Percentiles rank a stretch among this genome's conserved stretches.
Evolutionary conservation across 2,797 vertebrate species (phyloP).

Genomic region (Apodemus agrarius): DNA sequence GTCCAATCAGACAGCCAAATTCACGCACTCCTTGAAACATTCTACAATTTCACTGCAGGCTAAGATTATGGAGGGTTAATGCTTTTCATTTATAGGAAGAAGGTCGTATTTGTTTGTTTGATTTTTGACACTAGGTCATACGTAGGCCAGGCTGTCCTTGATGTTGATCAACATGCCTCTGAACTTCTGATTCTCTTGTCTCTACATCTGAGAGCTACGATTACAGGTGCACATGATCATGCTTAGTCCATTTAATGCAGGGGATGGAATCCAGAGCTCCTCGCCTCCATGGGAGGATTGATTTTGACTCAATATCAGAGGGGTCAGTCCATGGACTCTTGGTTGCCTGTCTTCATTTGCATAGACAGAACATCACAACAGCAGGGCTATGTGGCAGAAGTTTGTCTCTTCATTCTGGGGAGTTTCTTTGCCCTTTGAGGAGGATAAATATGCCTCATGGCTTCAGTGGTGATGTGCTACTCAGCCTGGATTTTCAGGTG

Average conservation of each 20-base stretch:
- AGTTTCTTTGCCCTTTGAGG: background rate
- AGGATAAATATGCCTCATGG: background rate
- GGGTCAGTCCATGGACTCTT: background rate
- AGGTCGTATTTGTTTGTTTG: background rate
- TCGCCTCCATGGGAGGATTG: background rate
- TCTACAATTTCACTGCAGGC: background rate
- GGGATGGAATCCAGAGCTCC: background rate
- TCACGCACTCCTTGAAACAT: no score
- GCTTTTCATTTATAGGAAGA: background rate
- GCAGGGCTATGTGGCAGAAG: no score
- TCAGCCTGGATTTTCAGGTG: background rate
- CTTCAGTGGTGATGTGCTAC: background rate
- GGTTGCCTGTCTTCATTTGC: background rate
- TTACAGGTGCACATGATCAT: background rate
- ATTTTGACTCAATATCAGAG: background rate
- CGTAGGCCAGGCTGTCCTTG: background rate
- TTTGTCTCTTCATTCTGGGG: background rate
- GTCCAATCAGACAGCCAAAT: background rate
- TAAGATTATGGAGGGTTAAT: background rate
- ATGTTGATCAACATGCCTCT: background rate
- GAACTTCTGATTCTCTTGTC: background rate
- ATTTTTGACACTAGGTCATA: background rate
- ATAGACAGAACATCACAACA: background rate
- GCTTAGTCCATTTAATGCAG: background rate
- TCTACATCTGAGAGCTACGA: background rate